These are phyloP conservation scores for Falco rusticolus DNA, from an alignment of 2,797 vertebrate species.

Conservation along the genomic window DNA sequence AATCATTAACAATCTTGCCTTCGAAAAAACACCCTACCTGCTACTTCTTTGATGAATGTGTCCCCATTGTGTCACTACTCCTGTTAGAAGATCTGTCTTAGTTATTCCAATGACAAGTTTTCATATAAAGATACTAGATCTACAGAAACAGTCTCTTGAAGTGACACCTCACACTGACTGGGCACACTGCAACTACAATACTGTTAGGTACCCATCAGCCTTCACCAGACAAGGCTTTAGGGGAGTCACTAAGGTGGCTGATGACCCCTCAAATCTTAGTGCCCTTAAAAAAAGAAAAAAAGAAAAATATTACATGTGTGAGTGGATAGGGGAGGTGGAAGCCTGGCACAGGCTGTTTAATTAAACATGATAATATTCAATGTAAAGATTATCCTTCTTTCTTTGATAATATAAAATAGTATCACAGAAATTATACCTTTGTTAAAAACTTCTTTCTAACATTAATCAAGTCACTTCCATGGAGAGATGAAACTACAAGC, in stretches of 20 bases:
- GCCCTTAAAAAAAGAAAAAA: background rate
- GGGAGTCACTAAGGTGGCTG: background rate
- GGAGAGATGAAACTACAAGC: slow-evolving; percentile 44
- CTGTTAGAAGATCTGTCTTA: background rate
- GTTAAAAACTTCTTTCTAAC: slow-evolving; percentile 49
- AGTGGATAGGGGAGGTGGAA: background rate
- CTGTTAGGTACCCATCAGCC: background rate
- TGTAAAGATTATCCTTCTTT: slow-evolving; percentile 67
- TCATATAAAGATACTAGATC: background rate
- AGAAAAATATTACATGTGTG: background rate
- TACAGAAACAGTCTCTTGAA: background rate
- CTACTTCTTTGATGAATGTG: slow-evolving; percentile 47
- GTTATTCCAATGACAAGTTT: background rate
- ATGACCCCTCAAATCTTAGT: background rate
- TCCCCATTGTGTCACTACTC: slow-evolving; percentile 39
- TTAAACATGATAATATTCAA: slow-evolving; percentile 69
- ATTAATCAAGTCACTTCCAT: slow-evolving; percentile 64
- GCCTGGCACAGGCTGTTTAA: slow-evolving; percentile 56
- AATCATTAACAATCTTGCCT: slow-evolving; percentile 42
- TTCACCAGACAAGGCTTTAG: background rate
- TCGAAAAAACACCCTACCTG: slow-evolving; percentile 28
- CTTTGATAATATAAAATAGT: slow-evolving; percentile 62
- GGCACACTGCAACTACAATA: background rate
- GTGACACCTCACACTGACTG: background rate
- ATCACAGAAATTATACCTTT: slow-evolving; percentile 54